Base-by-base conservation (phyloP, 2,113 vertebrate species). In the Cynopterus brachyotis region DNA sequence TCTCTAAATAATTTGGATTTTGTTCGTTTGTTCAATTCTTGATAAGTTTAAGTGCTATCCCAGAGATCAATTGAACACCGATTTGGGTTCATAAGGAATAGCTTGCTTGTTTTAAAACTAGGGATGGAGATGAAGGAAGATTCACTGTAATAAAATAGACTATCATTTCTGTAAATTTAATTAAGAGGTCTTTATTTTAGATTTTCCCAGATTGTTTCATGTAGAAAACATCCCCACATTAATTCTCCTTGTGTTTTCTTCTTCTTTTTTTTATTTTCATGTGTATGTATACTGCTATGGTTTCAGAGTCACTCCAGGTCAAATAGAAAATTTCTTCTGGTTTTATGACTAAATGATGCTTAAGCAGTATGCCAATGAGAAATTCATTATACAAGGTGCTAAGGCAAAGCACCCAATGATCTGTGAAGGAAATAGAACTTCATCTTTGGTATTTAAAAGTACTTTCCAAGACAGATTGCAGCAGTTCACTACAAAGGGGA, bases 331-430 rank as follows among this genome's bases (percentile, higher is more conserved):
- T 92, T 78, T 94, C 78, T 91, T 96, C 0, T 15, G 93, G 93
- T 90, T 85, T 87, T 93, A 92, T 79, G 50, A 92, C 83, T 94
- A 66, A 96, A 93, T 70, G 85, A 97, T 91, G 91, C 78, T 98
- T 91, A 97, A 97, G 91, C 79, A 94, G 70, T 79, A 92, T 92
- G 78, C 93, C 97, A 98, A 96, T 91, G 91, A 97, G 37, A 97
- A 96, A 97, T 98, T 98, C 98, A 98, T 98, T 98, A 98, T 94
- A 95, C 92, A 97, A 98, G 97, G 95, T 96, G 93, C 97, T 96
- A 98, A 96, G 86, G 93, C 62, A 96, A 95, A 98, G 79, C 45
- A 98, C 88, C n/a, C 84, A 96, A 83, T 91, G 95, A 97, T 97
- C 94, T 94, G 92, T 97, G 96, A 94, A 97, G 94, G 82, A 97